A percentile compares a stretch with the other conserved stretches of the same genome.
These are phyloP conservation scores for Trissolcus basalis DNA, from an alignment of 1,140 invertebrate genomes.

Conservation along the genomic window DNA sequence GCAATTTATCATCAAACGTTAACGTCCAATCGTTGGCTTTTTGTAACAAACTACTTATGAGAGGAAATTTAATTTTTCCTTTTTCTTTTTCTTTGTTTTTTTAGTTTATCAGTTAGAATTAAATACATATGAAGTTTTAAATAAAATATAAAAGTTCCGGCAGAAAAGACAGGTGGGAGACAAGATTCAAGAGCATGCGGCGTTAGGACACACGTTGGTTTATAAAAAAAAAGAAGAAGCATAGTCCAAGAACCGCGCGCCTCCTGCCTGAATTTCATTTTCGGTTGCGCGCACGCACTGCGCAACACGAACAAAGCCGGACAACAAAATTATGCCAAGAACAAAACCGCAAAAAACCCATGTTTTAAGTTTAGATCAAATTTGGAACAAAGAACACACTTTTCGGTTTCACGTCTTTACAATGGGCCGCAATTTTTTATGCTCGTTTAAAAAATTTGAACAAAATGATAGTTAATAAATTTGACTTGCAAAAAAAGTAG, in stretches of 20 bases:
- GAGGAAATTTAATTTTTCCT: background rate
- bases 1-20: background rate
- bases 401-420: background rate
- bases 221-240: constrained; percentile 43
- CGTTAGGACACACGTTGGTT: constrained; percentile 45
- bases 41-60: background rate
- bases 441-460: too few relatives aligned
- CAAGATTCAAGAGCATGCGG: constrained; percentile 48
- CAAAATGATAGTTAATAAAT: too few relatives aligned
- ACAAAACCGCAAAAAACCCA: constrained; percentile 21
- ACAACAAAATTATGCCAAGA: constrained; percentile 4
- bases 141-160: background rate
- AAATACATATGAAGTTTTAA: too few relatives aligned
- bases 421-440: too few relatives aligned
- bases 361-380: background rate
- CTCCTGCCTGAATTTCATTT: constrained; percentile 50
- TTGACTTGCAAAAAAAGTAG: too few relatives aligned
- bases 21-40: background rate
- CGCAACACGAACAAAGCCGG: constrained; percentile 33
- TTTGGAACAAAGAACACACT: background rate
- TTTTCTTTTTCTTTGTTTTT: background rate
- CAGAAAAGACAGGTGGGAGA: constrained; percentile 44
- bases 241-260: constrained; percentile 50
- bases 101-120: background rate
- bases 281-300: constrained; percentile 30